phyloP scores from a whole-genome alignment of 2,113 vertebrate genomes.

The Gymnarchus niloticus region DNA sequence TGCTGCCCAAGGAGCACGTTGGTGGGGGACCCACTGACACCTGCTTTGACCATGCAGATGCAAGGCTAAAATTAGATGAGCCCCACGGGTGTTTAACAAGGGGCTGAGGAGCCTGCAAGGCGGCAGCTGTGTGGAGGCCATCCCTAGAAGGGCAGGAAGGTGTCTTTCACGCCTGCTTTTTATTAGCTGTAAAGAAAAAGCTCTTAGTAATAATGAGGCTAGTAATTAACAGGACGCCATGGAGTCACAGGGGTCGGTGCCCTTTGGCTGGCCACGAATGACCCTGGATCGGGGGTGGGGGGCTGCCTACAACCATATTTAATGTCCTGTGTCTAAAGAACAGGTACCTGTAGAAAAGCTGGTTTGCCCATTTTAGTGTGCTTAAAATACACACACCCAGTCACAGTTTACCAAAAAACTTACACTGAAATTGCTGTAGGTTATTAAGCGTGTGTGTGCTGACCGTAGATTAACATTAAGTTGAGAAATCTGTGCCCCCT shows the following conservation, averaged over 20 bases:
- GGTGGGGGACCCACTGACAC: neutral
- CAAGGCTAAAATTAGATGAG: neutral
- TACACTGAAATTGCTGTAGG: neutral
- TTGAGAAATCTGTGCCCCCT: no score
- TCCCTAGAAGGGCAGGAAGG: neutral
- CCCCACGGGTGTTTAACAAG: neutral
- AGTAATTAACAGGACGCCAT: neutral
- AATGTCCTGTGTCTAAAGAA: neutral
- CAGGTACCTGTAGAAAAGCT: neutral
- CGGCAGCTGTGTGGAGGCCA: neutral
- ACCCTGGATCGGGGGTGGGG: neutral
- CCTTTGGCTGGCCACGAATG: neutral
- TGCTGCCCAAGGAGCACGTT: neutral
- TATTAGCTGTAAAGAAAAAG: conserved; percentile 6
- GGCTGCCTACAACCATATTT: neutral
- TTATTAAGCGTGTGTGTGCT: neutral
- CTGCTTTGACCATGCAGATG: neutral
- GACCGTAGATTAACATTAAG: neutral
- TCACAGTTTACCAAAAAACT: neutral
- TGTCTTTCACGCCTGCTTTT: neutral
- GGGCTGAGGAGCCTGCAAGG: neutral
- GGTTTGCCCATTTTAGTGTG: no score
- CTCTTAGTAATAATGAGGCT: neutral
- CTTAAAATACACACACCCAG: neutral
- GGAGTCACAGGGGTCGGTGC: neutral